phyloP scores from a whole-genome alignment of 1,140 invertebrate species.

The Heliconius himera region DNA sequence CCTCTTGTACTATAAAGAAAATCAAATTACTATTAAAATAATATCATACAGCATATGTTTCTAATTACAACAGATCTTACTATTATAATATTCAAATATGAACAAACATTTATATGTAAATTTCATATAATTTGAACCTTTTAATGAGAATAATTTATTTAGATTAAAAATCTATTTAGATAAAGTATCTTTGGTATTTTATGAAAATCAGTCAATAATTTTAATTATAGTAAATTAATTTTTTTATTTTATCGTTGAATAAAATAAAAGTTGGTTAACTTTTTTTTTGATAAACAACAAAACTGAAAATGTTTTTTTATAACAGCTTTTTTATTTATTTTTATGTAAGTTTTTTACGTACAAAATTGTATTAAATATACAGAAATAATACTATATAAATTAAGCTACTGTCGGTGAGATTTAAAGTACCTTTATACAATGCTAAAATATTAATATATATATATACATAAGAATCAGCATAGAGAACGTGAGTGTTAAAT shows the following conservation, averaged over 20 bases:
- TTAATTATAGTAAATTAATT: too few species aligned
- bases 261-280: too few species aligned
- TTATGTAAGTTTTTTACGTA: too few species aligned
- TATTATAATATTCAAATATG: neutral
- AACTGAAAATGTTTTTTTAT: too few species aligned
- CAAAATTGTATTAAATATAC: neutral
- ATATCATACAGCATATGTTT: neutral
- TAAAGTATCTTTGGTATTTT: too few species aligned
- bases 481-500: too few species aligned
- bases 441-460: neutral
- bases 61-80: neutral
- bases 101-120: neutral
- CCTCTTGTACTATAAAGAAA: neutral
- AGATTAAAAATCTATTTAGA: neutral
- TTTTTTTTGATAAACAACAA: too few species aligned
- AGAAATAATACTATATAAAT: neutral
- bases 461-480: too few species aligned
- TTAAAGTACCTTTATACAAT: neutral
- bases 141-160: neutral
- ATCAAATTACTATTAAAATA: neutral
- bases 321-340: too few species aligned
- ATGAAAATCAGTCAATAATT: too few species aligned
- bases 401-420: conserved; percentile 31
- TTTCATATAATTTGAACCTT: neutral
- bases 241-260: too few species aligned